These are phyloP conservation scores for Bombus difficillimus DNA, from an alignment of 1,140 invertebrate species.

Conservation along the genomic window DNA sequence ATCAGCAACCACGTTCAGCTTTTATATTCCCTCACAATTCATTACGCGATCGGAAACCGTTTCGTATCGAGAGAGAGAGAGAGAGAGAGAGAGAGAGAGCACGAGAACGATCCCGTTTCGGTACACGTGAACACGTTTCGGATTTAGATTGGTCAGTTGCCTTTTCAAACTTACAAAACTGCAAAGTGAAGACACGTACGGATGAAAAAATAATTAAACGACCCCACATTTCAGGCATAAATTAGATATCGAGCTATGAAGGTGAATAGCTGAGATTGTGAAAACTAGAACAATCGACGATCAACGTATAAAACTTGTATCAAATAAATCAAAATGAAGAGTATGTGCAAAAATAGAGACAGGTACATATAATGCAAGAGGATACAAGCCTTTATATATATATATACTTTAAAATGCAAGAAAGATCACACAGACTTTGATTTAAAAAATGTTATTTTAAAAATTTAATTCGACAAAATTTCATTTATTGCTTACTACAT, in stretches of 20 bases:
- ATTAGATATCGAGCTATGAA: background rate
- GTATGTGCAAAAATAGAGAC: background rate
- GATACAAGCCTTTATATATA: background rate
- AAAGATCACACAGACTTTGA: background rate
- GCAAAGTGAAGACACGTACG: no score
- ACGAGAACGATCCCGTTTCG: background rate
- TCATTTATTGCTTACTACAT: no score
- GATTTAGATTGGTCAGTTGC: background rate
- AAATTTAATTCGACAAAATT: no score
- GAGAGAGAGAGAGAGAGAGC: background rate
- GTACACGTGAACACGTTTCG: background rate
- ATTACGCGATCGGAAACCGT: constrained; percentile 20
- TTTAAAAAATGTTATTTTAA: background rate
- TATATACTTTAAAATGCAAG: background rate
- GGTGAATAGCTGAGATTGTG: background rate
- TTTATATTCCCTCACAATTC: constrained; percentile 39
- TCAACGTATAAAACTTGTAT: background rate
- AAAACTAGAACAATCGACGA: background rate
- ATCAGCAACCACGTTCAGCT: constrained; percentile 6
- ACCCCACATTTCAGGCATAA: background rate
- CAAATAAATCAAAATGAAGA: background rate
- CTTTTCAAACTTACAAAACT: background rate
- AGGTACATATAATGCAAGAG: background rate
- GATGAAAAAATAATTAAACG: background rate
- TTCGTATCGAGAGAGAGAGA: background rate